These are phyloP conservation scores for Drosophila diplacantha DNA, from an alignment of 2,888 invertebrate species.

Conservation along the genomic window DNA sequence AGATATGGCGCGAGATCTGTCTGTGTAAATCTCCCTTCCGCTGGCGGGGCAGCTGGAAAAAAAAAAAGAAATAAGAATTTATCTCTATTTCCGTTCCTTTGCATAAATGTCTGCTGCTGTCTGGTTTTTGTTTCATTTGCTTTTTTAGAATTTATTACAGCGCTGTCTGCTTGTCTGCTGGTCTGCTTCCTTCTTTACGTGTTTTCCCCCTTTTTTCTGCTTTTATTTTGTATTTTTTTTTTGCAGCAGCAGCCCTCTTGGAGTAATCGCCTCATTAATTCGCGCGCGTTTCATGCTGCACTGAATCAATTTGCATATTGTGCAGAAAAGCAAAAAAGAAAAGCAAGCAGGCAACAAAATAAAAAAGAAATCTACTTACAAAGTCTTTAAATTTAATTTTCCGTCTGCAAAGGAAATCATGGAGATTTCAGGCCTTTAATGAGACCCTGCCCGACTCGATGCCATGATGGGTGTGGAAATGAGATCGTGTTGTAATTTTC, in stretches of 20 bases:
- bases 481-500: constrained; percentile 37
- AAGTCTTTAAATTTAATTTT: constrained; percentile 69
- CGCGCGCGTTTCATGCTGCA: constrained; percentile 71
- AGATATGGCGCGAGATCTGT: constrained; percentile 23
- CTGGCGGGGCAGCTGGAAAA: constrained; percentile 45
- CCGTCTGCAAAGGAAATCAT: constrained; percentile 39
- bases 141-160: constrained; percentile 61
- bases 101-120: constrained; percentile 56
- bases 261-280: constrained; percentile 74
- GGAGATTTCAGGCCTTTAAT: constrained; percentile 64
- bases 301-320: constrained; percentile 71
- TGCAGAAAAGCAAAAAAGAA: constrained; percentile 53
- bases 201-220: constrained; percentile 15
- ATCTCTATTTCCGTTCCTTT: constrained; percentile 73
- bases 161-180: constrained; percentile 22
- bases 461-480: constrained; percentile 46
- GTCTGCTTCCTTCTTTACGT: constrained; percentile 32
- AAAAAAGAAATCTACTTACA: constrained; percentile 63
- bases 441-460: constrained; percentile 40
- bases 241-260: constrained; percentile 41
- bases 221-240: constrained; percentile 22
- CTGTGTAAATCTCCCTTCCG: constrained; percentile 72
- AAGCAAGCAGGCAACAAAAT: constrained; percentile 21
- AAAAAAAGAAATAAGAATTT: constrained; percentile 54
- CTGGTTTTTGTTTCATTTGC: constrained; percentile 36